phyloP scores from a whole-genome alignment of 2,113 vertebrate species.

The Amblyornis subalaris region DNA sequence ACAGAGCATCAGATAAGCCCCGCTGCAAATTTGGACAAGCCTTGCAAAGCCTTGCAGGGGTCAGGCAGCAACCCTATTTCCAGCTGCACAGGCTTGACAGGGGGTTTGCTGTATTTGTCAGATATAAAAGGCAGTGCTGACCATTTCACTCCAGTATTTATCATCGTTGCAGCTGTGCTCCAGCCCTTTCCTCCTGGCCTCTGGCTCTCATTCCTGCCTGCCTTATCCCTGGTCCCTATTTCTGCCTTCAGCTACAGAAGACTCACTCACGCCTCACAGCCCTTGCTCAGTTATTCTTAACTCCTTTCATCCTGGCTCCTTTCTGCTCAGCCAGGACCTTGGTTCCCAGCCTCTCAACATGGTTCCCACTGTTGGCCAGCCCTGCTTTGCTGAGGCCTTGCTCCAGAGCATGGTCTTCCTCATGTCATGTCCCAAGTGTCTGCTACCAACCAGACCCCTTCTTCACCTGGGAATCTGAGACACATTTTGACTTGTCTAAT shows the following conservation, averaged over 20 bases:
- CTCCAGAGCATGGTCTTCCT: not conserved
- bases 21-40: not conserved
- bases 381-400: not conserved
- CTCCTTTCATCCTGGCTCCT: not conserved
- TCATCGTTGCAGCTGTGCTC: not conserved
- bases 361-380: not conserved
- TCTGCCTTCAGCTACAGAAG: not conserved
- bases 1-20: not conserved
- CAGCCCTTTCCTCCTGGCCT: not conserved
- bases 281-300: not conserved
- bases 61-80: not conserved
- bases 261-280: rapidly evolving
- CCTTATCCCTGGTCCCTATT: not conserved
- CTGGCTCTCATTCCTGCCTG: not conserved
- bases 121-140: not conserved
- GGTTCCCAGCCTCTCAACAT: not conserved
- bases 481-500: not conserved
- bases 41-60: not conserved
- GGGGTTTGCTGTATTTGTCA: not conserved
- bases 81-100: not conserved
- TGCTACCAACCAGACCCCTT: rapidly evolving
- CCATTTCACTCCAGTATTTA: not conserved
- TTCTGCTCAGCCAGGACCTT: not conserved
- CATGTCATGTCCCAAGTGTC: not conserved
- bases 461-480: not conserved